Percentiles rank a stretch among this genome's conserved stretches.
phyloP scores from a whole-genome alignment of 1,140 invertebrate genomes.

The Tetramorium parvispinum region DNA sequence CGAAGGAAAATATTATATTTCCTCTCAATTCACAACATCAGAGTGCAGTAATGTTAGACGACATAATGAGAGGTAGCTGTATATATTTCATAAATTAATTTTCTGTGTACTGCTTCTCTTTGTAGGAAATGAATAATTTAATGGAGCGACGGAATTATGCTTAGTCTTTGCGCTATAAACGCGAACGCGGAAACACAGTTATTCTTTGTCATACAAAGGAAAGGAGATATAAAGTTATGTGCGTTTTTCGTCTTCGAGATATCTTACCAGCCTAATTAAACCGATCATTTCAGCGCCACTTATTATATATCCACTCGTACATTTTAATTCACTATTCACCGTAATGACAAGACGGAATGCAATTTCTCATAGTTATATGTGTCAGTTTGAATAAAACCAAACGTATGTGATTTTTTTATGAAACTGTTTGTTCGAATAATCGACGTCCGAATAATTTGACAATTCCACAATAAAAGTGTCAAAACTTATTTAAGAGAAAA shows the following conservation, averaged over 20 bases:
- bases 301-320: background rate
- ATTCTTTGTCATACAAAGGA: constrained; percentile 4
- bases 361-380: background rate
- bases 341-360: background rate
- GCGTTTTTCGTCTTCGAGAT: background rate
- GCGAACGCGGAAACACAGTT: constrained; percentile 5
- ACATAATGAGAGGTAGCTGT: constrained; percentile 27
- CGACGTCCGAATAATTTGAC: background rate
- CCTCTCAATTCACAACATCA: background rate
- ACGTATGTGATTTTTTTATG: background rate
- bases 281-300: background rate
- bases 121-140: constrained; percentile 46
- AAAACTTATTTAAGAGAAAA: background rate
- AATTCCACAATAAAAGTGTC: background rate
- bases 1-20: constrained; percentile 36
- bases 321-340: constrained; percentile 28
- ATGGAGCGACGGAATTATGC: constrained; percentile 30
- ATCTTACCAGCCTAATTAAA: constrained; percentile 12
- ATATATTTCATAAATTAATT: constrained; percentile 54
- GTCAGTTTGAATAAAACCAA: constrained; percentile 1
- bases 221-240: constrained; percentile 18
- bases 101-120: background rate
- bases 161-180: constrained; percentile 20
- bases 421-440: background rate
- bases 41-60: constrained; percentile 6